These are phyloP conservation scores for Baronia brevicornis DNA, from an alignment of 2,888 invertebrate genomes.

Conservation along the genomic window DNA sequence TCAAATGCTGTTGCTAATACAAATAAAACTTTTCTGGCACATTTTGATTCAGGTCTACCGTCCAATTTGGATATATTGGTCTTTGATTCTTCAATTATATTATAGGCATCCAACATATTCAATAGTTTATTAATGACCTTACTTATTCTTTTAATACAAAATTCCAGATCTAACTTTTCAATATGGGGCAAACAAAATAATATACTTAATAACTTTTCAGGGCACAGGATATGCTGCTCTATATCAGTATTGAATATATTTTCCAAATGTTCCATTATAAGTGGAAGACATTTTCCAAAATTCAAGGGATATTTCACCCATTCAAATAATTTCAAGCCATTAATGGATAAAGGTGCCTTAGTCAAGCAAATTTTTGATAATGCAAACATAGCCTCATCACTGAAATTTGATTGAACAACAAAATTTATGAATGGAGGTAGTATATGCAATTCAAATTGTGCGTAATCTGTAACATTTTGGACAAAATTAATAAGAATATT, in stretches of 20 bases:
- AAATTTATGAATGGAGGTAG: conserved; percentile 80
- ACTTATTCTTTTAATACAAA: conserved; percentile 42
- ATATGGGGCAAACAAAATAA: conserved; percentile 76
- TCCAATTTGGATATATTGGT: conserved; percentile 46
- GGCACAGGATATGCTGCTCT: conserved; percentile 47
- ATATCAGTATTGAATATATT: conserved; percentile 44
- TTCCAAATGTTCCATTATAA: conserved; percentile 54
- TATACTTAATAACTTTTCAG: conserved; percentile 59
- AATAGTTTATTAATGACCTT: conserved; percentile 44
- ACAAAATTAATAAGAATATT: conserved; percentile 79
- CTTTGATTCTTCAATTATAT: conserved; percentile 39
- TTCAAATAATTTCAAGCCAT: conserved; percentile 74
- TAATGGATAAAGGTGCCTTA: conserved; percentile 79
- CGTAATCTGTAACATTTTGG: conserved; percentile 78
- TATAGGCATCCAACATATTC: conserved; percentile 39
- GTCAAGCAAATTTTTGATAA: conserved; percentile 79
- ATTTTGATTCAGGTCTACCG: conserved; percentile 39
- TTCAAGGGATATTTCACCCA: conserved; percentile 82
- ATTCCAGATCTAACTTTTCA: conserved; percentile 54
- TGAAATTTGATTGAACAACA: conserved; percentile 70
- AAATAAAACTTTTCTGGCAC: conserved; percentile 67
- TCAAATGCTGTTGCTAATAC: conserved; percentile 76
- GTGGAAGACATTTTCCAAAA: conserved; percentile 56
- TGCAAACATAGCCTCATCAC: conserved; percentile 73
- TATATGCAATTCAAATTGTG: conserved; percentile 83